Conservation (phyloP, 2,888 invertebrate genomes). For the Eurois occulta region DNA sequence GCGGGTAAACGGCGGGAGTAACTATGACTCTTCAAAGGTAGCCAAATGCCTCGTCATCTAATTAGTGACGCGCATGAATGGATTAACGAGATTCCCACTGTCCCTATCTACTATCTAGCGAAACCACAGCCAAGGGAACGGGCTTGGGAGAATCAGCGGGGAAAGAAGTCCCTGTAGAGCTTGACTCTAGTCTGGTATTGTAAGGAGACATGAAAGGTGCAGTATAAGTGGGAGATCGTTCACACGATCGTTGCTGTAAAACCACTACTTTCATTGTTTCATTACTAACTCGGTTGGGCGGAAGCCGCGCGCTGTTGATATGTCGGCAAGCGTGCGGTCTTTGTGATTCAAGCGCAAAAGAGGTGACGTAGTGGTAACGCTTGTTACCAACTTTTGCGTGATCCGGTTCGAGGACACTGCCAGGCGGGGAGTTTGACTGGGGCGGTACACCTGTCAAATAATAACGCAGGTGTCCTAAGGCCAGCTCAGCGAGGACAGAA, state of each 20-base stretch:
- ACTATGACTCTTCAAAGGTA: conserved; percentile 84
- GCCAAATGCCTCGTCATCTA: conserved; percentile 91
- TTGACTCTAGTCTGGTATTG: conserved; percentile 92
- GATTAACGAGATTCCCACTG: conserved; percentile 90
- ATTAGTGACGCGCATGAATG: conserved; percentile 92
- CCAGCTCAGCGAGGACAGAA: conserved; percentile 92
- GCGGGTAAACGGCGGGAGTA: conserved; percentile 90
- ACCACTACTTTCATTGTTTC: conserved; percentile 57
- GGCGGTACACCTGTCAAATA: conserved; percentile 92
- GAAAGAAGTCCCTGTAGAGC: conserved; percentile 93
- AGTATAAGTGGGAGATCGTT: conserved; percentile 81
- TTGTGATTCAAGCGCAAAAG: conserved; percentile 88
- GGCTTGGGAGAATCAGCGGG: conserved; percentile 92
- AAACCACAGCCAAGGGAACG: conserved; percentile 89
- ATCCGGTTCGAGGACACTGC: conserved; percentile 91
- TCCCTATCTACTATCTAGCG: conserved; percentile 82
- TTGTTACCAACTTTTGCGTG: conserved; percentile 78
- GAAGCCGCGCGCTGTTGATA: conserved; percentile 70
- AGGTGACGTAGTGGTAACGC: conserved; percentile 70
- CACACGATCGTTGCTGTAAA: conserved; percentile 46
- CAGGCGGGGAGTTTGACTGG: conserved; percentile 92
- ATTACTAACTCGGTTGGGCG: conserved; percentile 64
- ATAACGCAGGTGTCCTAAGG: conserved; percentile 92
- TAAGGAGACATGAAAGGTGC: conserved; percentile 91
- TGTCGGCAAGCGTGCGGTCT: conserved; percentile 71